Conservation (phyloP, 2,113 vertebrate species). For the Eupsittula cactorum region DNA sequence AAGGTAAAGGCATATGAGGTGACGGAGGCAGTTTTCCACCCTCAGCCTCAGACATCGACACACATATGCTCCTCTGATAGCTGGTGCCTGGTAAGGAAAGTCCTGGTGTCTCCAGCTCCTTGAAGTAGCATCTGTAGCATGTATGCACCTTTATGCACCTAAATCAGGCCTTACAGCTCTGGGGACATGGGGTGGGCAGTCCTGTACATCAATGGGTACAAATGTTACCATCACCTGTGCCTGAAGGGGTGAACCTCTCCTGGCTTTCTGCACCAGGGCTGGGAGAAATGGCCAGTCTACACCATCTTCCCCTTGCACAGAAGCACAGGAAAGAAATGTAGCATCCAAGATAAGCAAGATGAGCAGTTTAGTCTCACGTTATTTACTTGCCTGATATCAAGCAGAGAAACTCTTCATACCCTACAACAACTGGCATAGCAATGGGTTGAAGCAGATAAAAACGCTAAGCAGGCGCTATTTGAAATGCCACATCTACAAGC, state of each 20-base stretch:
- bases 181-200: background rate
- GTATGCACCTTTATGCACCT: background rate
- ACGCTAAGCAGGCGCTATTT: background rate
- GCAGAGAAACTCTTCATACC: background rate
- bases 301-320: background rate
- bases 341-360: background rate
- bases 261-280: background rate
- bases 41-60: background rate
- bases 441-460: background rate
- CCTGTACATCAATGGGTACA: background rate
- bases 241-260: background rate
- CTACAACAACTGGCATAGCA: background rate
- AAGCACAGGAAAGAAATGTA: background rate
- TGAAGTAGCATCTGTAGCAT: background rate
- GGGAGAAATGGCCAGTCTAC: background rate
- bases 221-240: accelerated
- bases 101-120: background rate
- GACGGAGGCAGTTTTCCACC: accelerated
- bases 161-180: background rate
- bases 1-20: background rate
- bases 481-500: background rate
- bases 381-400: background rate
- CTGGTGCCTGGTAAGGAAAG: background rate
- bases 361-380: background rate
- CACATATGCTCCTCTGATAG: background rate